Evolutionary conservation across 2,113 vertebrate species (phyloP).

Genomic region (Oxyruncus cristatus): DNA sequence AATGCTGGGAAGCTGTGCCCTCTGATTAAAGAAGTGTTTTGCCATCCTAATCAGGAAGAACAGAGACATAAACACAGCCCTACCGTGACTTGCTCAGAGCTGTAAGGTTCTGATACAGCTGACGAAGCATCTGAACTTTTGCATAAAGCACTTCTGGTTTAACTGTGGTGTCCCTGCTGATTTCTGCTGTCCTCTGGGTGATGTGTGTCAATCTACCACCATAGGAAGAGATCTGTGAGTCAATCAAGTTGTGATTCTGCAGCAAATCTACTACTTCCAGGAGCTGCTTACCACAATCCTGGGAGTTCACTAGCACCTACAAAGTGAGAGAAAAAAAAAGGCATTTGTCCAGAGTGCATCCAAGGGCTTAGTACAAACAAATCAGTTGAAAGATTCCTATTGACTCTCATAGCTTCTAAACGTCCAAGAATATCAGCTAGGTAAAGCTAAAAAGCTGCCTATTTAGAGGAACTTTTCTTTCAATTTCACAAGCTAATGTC

Average conservation of each 20-base stretch:
- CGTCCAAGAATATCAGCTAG: background rate
- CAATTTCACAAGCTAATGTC: background rate
- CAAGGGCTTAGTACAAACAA: background rate
- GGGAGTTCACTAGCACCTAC: slow-evolving; percentile 76
- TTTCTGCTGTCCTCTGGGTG: slow-evolving; percentile 56
- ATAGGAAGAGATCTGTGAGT: slow-evolving; percentile 79
- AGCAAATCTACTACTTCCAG: slow-evolving; percentile 81
- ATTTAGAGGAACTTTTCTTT: background rate
- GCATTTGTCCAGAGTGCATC: background rate
- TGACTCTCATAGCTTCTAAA: background rate
- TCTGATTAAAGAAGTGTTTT: background rate
- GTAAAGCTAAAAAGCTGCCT: background rate
- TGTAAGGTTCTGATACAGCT: slow-evolving; percentile 77
- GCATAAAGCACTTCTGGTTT: slow-evolving; percentile 74
- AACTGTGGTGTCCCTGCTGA: slow-evolving; percentile 49
- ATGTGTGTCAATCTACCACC: slow-evolving; percentile 76
- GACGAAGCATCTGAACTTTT: slow-evolving; percentile 75
- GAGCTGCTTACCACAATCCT: slow-evolving; percentile 81
- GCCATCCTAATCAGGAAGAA: background rate
- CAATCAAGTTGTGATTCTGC: slow-evolving; percentile 84
- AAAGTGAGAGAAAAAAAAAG: background rate
- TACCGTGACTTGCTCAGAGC: slow-evolving; percentile 83
- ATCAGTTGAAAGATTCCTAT: background rate
- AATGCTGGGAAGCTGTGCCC: background rate
- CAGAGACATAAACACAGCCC: background rate